A percentile compares a stretch with the other conserved stretches of the same genome.
Evolutionary conservation across 2,113 vertebrate genomes (phyloP).

Genomic region (Heliornis fulica): DNA sequence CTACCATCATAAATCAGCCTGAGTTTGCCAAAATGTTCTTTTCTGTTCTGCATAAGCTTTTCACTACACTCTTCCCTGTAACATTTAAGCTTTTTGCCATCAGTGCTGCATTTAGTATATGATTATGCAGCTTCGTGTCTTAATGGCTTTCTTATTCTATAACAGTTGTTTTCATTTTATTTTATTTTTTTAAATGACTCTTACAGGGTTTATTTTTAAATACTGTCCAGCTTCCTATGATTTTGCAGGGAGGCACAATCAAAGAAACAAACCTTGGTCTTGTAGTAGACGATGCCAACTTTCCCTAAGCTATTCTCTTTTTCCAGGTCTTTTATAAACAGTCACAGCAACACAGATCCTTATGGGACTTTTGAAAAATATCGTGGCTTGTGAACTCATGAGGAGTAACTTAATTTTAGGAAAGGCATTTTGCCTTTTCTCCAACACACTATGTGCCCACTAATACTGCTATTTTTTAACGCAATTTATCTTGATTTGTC

Average conservation of each 20-base stretch:
- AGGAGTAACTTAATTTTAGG: neutral
- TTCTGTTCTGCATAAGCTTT: neutral
- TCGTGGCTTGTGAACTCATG: neutral
- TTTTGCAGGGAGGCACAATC: neutral
- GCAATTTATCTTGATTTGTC: neutral
- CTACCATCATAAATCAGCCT: constrained; percentile 47
- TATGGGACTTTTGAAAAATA: neutral
- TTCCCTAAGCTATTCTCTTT: neutral
- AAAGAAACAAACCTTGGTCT: neutral
- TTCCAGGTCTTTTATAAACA: neutral
- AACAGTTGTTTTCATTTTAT: neutral
- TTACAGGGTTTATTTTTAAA: neutral
- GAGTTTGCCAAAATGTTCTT: constrained; percentile 26
- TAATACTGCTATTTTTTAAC: neutral
- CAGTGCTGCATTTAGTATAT: neutral
- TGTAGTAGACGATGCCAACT: neutral
- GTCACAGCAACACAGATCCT: neutral
- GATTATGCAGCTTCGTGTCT: neutral
- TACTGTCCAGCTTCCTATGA: neutral
- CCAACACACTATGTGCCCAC: neutral
- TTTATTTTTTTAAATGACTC: neutral
- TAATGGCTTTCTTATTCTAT: neutral
- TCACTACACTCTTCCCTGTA: neutral
- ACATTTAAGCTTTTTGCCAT: neutral
- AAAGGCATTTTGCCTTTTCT: neutral